Evolutionary conservation across 2,113 vertebrate species (phyloP), one percentile per base, ranked within the genome.

Genomic region (Eonycteris spelaea): DNA sequence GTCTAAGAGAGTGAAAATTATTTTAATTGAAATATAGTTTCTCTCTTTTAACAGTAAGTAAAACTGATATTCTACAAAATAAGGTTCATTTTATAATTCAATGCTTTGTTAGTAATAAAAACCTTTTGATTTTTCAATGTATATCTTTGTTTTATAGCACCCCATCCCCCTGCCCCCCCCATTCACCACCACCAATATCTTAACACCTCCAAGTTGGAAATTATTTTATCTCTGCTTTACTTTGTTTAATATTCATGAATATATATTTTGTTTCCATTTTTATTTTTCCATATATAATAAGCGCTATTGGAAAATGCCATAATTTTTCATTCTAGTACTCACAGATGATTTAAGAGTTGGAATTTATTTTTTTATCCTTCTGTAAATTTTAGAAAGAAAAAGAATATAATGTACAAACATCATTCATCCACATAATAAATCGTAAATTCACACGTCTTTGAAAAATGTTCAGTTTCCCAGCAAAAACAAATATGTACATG

Each of bases 381-480:
- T 82, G 19, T 92, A 91, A 92, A 97, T 96, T 92, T 96, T 82
- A 88, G 45, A 85, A 94, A 40, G 45, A n/a, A 91, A 95, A 90
- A 45, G 35, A 82, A 65, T 73, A 53, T 84, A 92, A 95, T 92
- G 21, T 85, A 53, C 55, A 93, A 95, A 83, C 71, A 95, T 61
- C 51, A 87, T 82, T 95, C 59, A 94, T 97, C 71, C 94, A 95
- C 84, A 65, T 94, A 95, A 96, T 97, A 97, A 96, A 97, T 96
- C 97, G 95, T 51, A 21, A 90, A 82, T 63, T 92, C 82, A 96
- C 87, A 96, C 67, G 83, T 92, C 67, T 73, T 94, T 94, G 92
- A 96, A 95, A 97, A 96, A 90, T 94, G 38, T 90, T 95, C 78
- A 19, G 75, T 83, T 90, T 94, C 71, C 57, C 88, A 92, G 48